Percentiles rank a stretch among this genome's conserved stretches.
phyloP scores from a whole-genome alignment of 2,888 invertebrate species.

The Idaea dimidiata region DNA sequence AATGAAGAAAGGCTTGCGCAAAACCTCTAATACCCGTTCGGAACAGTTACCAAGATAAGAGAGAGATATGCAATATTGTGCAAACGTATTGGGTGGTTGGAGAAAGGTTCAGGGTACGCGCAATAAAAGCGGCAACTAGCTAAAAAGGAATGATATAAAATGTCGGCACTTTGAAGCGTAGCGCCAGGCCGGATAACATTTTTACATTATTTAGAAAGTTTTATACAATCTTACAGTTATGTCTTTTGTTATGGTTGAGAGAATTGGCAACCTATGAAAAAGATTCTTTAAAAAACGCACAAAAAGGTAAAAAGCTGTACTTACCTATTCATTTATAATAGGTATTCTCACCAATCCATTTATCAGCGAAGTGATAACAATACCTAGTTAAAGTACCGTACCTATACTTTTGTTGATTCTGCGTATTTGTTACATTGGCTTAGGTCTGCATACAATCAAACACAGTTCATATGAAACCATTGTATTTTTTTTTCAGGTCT shows the following conservation, averaged over 20 bases:
- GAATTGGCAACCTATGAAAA: conserved; percentile 39
- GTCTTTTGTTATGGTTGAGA: conserved; percentile 33
- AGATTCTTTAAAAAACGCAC: conserved; percentile 28
- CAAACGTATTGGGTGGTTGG: conserved; percentile 59
- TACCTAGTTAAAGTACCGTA: conserved; percentile 10
- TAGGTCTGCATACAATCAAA: not conserved
- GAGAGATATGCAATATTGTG: conserved; percentile 49
- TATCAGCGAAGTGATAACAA: conserved; percentile 23
- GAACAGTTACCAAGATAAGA: conserved; percentile 47
- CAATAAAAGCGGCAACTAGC: conserved; percentile 62
- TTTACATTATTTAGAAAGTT: conserved; percentile 60
- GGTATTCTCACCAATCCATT: conserved; percentile 7
- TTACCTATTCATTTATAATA: conserved; percentile 14
- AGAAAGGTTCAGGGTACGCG: conserved; percentile 41
- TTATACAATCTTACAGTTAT: conserved; percentile 67
- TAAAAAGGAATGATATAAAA: conserved; percentile 65
- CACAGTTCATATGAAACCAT: not conserved
- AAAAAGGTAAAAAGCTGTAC: conserved; percentile 23
- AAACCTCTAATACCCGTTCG: conserved; percentile 42
- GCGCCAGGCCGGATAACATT: conserved; percentile 47
- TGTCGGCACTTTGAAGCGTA: conserved; percentile 58
- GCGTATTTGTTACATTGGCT: conserved; percentile 10
- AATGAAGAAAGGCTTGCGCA: conserved; percentile 34
- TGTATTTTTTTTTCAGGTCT: not conserved
- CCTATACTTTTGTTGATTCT: conserved; percentile 14